Evolutionary conservation across 2,113 vertebrate species (phyloP).

Genomic region (Ptychochromis oligacanthus): DNA sequence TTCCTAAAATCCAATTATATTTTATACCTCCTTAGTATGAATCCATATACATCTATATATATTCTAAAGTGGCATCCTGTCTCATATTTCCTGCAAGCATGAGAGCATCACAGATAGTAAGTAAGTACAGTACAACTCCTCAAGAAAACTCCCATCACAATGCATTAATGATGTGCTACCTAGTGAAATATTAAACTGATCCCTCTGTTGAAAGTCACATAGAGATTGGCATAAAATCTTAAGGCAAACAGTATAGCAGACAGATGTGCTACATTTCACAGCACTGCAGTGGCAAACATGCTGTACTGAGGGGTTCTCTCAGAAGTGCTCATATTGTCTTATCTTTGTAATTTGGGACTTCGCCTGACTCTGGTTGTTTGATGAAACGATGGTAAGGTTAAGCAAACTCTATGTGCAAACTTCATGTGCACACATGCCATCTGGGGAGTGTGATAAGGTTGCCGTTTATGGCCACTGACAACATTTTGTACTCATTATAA

Average conservation of each 20-base stretch:
- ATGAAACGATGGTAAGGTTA: slow-evolving; percentile 33
- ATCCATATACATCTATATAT: not conserved
- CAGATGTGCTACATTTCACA: slow-evolving; percentile 13
- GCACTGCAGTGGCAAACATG: not conserved
- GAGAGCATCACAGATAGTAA: slow-evolving; percentile 10
- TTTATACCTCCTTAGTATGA: not conserved
- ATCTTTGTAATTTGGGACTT: not conserved
- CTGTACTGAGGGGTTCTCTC: not conserved
- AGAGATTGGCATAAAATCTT: slow-evolving; percentile 26
- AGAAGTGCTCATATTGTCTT: not conserved
- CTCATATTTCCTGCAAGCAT: not conserved
- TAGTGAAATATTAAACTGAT: slow-evolving; percentile 30
- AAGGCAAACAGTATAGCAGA: slow-evolving; percentile 38
- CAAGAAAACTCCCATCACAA: slow-evolving; percentile 21
- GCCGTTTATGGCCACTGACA: slow-evolving; percentile 47
- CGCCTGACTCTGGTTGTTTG: slow-evolving; percentile 24
- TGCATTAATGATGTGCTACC: slow-evolving; percentile 43
- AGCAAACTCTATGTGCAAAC: slow-evolving; percentile 42
- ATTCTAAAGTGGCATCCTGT: not conserved
- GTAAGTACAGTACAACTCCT: not conserved
- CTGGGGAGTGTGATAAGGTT: slow-evolving; percentile 58
- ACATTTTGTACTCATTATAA: slow-evolving; percentile 49
- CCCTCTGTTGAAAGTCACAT: slow-evolving; percentile 46
- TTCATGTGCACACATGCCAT: slow-evolving; percentile 41
- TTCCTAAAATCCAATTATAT: not conserved